Conservation (phyloP, 2,797 vertebrate species). For the Rallus crepitans region DNA sequence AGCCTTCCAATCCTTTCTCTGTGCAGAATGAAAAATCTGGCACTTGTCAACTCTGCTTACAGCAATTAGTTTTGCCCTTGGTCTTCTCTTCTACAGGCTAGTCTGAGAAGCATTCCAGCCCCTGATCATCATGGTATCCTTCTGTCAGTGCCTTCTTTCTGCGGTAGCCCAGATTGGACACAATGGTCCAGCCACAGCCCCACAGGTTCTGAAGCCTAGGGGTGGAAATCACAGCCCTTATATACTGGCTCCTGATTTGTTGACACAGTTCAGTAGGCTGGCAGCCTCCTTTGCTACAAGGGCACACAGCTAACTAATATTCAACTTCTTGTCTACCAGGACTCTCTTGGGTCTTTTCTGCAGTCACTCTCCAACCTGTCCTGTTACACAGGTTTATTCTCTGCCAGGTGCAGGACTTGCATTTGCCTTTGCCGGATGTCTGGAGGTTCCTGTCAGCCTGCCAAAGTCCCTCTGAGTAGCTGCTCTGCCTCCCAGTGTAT, state of each 20-base stretch:
- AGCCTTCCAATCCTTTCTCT: background rate
- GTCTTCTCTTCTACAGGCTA: background rate
- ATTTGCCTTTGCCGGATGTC: background rate
- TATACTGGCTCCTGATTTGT: background rate
- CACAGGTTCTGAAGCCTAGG: background rate
- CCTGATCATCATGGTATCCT: background rate
- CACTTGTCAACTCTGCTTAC: background rate
- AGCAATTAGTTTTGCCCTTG: background rate
- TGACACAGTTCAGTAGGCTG: background rate
- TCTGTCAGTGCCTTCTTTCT: background rate
- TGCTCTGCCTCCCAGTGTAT: background rate
- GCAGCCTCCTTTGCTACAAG: background rate
- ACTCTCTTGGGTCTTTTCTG: fast-evolving
- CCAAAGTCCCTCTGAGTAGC: background rate
- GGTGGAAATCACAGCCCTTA: background rate
- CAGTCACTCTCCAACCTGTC: background rate
- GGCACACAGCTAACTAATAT: fast-evolving
- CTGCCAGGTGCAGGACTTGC: background rate
- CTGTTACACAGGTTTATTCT: background rate
- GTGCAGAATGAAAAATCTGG: background rate
- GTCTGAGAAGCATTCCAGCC: background rate
- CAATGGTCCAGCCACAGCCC: background rate
- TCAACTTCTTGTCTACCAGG: background rate
- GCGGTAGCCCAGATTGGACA: background rate
- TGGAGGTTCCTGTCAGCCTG: background rate